Conservation (phyloP, 1,140 invertebrate species). For the Acromyrmex echinatior region DNA sequence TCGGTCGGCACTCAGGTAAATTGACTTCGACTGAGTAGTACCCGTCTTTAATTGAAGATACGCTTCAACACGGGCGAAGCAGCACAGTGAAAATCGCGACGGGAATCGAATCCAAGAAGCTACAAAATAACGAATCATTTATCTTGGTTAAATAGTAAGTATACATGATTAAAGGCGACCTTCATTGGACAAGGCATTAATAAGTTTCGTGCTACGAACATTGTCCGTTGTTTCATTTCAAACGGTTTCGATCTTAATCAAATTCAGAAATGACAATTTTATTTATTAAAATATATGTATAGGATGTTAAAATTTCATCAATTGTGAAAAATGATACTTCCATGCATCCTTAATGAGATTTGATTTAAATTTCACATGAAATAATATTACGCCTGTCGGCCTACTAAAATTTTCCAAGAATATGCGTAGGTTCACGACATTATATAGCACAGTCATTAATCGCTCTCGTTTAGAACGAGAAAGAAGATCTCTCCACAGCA, state of each 20-base stretch:
- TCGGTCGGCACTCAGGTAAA: conserved; percentile 76
- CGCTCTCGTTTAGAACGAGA: conserved; percentile 36
- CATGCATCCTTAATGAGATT: background rate
- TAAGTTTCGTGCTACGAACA: background rate
- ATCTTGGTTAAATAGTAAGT: background rate
- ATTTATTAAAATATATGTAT: background rate
- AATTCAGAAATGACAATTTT: background rate
- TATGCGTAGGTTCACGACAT: background rate
- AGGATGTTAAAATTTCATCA: background rate
- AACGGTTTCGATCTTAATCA: background rate
- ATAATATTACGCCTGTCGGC: background rate
- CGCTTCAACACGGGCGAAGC: conserved; percentile 53
- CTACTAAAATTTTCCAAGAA: conserved; percentile 9
- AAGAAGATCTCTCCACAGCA: conserved; percentile 30
- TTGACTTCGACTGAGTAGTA: conserved; percentile 76
- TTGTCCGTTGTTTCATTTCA: background rate
- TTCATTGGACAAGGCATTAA: background rate
- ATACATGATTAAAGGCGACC: background rate
- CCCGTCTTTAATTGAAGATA: conserved; percentile 78
- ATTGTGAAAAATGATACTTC: background rate
- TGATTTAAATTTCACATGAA: conserved; percentile 21
- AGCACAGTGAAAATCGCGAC: conserved; percentile 27
- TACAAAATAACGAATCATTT: conserved; percentile 24
- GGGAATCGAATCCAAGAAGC: conserved; percentile 37
- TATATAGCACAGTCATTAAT: conserved; percentile 44